Evolutionary conservation across 1,140 invertebrate genomes (phyloP), one percentile per base, ranked within the genome.

Genomic region (Euschistus heros): DNA sequence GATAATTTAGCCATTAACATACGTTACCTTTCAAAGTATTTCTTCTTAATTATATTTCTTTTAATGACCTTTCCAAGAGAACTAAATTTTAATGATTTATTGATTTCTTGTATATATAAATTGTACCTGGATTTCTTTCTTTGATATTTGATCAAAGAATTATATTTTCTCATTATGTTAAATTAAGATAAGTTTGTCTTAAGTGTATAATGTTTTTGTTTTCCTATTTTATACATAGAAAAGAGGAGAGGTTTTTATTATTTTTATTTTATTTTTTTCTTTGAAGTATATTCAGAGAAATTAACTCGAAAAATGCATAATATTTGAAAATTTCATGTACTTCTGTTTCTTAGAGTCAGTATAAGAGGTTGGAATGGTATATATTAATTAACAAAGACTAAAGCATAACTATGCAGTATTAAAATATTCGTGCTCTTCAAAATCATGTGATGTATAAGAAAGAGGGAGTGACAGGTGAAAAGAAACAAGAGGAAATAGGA

Each of bases 101-200:
- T 37, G 54, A 24, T 57, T 57, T 57, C 54, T 26, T 57, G 54
- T 57, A 57, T 57, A 57, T 57, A 57, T 24, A 57, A 26, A 24
- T 57, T 26, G 54, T 57, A 57, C 54, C 54, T 57, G 54, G 2
- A 24, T 57, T 57, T 27, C 5, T 8, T 57, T 57, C 33, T 37
- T 37, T 37, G 33, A 37, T 10, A 37, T 37, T 37, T 37, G 27
- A 10, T 37, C 33, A 37, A 37, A 37, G 33, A 37, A 50, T 50
- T 20, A 50, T 50, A 20, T 50, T 20, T 50, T 18, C 47, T 50
- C 47, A 50, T 50, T 50, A 37, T 37, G 33, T 37, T 37, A 37
- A 37, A 37, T 37, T 37, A 37, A 37, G 8, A 37, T 37, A 37
- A 37, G 33, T 37, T 37, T 37, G 33, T 37, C 33, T 37, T 37